These are phyloP conservation scores for Bombus breviceps DNA, from an alignment of 1,140 invertebrate species.

Conservation along the genomic window DNA sequence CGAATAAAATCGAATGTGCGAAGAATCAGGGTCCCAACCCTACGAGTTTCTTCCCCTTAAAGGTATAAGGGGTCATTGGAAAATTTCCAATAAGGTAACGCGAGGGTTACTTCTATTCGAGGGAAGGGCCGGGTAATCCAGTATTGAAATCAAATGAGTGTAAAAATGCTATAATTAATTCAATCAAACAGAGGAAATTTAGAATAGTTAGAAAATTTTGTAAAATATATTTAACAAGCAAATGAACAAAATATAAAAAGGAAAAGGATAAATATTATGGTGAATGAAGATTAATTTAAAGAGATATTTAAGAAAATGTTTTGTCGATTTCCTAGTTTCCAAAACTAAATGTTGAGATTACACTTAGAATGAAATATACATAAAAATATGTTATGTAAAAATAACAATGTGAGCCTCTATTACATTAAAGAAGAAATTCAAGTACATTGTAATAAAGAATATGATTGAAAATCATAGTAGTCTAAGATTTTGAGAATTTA, in stretches of 20 bases:
- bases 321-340: too few species aligned
- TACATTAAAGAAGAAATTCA: too few species aligned
- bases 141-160: background rate
- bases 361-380: too few species aligned
- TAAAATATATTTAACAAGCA: background rate
- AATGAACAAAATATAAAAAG: background rate
- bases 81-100: conserved; percentile 22
- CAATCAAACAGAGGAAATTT: background rate
- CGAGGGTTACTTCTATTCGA: conserved; percentile 19
- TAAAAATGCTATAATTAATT: conserved; percentile 3
- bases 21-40: conserved; percentile 10
- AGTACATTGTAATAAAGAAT: too few species aligned
- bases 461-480: too few species aligned
- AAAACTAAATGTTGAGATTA: too few species aligned
- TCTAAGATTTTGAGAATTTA: too few species aligned
- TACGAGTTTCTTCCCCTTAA: conserved; percentile 4
- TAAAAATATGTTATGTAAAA: too few species aligned
- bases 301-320: too few species aligned
- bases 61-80: conserved; percentile 13
- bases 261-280: too few species aligned
- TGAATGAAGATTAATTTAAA: background rate
- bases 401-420: too few species aligned
- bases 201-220: background rate
- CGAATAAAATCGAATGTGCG: background rate
- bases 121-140: background rate